phyloP scores from a whole-genome alignment of 2,113 vertebrate genomes.

The Tenrec ecaudatus region DNA sequence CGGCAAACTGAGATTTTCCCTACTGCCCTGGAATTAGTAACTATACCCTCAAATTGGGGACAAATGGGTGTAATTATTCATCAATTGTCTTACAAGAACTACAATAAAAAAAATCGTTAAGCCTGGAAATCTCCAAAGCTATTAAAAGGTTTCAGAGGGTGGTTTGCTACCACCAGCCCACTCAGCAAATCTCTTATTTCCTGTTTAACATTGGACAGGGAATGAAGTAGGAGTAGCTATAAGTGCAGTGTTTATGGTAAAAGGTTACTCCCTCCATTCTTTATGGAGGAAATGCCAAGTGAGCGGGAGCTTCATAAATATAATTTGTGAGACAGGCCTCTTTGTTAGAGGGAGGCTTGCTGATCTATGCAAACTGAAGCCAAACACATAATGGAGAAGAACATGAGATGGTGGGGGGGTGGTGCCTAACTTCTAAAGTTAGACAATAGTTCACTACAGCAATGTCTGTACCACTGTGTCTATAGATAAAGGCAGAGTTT shows the following conservation, averaged over 20 bases:
- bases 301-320: fast-evolving
- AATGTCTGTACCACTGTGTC: background rate
- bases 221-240: background rate
- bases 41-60: background rate
- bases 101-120: background rate
- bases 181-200: background rate
- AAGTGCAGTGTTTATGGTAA: background rate
- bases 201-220: background rate
- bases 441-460: background rate
- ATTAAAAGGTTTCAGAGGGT: background rate
- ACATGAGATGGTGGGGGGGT: background rate
- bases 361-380: background rate
- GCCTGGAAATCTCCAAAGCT: background rate
- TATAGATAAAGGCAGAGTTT: background rate
- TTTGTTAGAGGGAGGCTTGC: background rate
- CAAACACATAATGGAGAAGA: background rate
- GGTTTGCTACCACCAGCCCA: background rate
- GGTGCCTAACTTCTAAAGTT: background rate
- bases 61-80: background rate
- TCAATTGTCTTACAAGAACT: background rate
- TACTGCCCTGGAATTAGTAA: background rate
- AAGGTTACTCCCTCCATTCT: background rate
- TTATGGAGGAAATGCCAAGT: background rate
- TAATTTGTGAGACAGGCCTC: background rate
- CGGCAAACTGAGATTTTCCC: background rate